Evolutionary conservation across 2,888 invertebrate genomes (phyloP).

Genomic region (Dicranocentrus wangi): DNA sequence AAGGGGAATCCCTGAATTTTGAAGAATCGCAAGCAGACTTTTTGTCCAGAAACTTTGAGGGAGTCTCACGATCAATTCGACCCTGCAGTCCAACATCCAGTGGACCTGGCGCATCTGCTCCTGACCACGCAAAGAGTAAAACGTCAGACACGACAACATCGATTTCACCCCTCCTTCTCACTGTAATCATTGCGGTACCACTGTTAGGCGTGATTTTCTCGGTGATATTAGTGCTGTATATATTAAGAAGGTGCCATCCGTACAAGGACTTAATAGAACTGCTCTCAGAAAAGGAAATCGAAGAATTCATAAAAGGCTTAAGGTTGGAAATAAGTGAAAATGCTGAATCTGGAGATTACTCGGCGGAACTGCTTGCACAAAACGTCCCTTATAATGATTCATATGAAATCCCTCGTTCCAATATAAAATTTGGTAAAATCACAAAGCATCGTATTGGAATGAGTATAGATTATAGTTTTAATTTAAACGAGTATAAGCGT

Average conservation of each 20-base stretch:
- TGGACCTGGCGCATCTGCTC: background rate
- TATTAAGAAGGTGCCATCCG: constrained; percentile 17
- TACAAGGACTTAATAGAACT: constrained; percentile 21
- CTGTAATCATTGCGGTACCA: constrained; percentile 23
- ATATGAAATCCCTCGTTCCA: constrained; percentile 39
- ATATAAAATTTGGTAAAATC: constrained; percentile 38
- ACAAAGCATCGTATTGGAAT: too few species aligned
- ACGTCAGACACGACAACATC: background rate
- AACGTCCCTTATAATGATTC: constrained; percentile 47
- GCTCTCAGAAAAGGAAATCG: constrained; percentile 45
- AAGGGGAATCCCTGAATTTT: background rate
- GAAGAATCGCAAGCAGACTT: constrained; percentile 6
- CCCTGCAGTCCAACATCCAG: background rate
- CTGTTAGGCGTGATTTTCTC: constrained; percentile 23
- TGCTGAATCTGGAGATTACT: background rate
- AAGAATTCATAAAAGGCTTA: constrained; percentile 48
- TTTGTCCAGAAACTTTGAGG: constrained; percentile 18
- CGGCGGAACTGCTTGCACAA: constrained; percentile 35
- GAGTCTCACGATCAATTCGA: constrained; percentile 28
- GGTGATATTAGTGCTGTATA: constrained; percentile 11
- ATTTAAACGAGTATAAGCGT: too few species aligned
- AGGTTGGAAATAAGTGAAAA: background rate
- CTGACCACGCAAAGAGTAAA: background rate
- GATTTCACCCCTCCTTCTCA: background rate
- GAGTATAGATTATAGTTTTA: too few species aligned